phyloP scores from a whole-genome alignment of 2,797 vertebrate species.

The Manis crassicaudata region DNA sequence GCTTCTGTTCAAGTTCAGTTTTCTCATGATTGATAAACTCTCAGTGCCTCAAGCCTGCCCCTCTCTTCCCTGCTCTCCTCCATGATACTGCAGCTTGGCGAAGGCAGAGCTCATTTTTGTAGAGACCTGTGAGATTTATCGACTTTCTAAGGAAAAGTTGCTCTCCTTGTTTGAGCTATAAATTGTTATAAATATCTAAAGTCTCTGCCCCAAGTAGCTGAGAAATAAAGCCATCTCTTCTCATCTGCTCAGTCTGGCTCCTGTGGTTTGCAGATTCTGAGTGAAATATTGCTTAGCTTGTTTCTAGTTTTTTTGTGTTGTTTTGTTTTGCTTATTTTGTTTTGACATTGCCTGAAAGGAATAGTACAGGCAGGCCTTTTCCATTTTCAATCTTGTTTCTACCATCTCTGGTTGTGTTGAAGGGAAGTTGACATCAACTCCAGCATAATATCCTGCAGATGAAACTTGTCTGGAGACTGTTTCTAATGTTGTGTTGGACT shows the following conservation, averaged over 20 bases:
- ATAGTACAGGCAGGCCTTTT: neutral
- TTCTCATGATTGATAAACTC: neutral
- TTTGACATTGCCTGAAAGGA: neutral
- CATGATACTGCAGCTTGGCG: neutral
- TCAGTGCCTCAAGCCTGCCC: neutral
- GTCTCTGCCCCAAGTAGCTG: neutral
- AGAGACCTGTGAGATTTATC: neutral
- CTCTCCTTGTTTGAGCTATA: slow-evolving; percentile 17
- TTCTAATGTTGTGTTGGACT: neutral
- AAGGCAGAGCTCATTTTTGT: slow-evolving; percentile 1
- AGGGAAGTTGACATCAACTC: neutral
- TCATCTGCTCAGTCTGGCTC: neutral
- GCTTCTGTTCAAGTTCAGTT: neutral
- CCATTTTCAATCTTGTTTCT: neutral
- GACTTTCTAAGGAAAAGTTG: neutral
- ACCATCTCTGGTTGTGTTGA: neutral
- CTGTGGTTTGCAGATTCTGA: neutral
- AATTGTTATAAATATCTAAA: neutral
- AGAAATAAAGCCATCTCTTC: slow-evolving; percentile 7
- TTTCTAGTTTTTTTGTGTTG: neutral
- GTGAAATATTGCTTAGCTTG: neutral
- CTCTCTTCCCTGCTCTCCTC: neutral
- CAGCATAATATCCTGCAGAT: neutral
- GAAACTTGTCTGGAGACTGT: neutral
- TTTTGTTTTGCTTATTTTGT: neutral